Conservation (phyloP, 2,888 invertebrate species). For the Thyatira batis region DNA sequence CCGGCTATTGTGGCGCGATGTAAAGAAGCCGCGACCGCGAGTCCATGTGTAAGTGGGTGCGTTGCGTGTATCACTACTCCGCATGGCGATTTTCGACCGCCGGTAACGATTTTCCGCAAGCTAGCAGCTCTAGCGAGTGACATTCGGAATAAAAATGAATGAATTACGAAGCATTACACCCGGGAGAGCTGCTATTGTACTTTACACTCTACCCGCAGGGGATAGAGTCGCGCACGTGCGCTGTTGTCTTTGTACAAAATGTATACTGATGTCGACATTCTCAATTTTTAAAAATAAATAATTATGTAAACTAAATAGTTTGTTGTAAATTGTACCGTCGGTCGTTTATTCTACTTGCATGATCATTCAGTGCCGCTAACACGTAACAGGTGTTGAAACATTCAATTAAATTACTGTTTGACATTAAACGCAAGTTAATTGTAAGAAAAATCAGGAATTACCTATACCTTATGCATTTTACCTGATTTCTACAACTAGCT, state of each 20-base stretch:
- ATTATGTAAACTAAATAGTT: slow-evolving; percentile 31
- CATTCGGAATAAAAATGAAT: slow-evolving; percentile 65
- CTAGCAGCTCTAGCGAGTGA: slow-evolving; percentile 50
- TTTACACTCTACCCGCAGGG: slow-evolving; percentile 64
- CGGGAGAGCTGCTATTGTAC: slow-evolving; percentile 51
- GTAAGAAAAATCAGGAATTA: slow-evolving; percentile 51
- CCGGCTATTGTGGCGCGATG: slow-evolving; percentile 85
- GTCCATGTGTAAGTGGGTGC: slow-evolving; percentile 79
- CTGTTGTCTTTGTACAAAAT: slow-evolving; percentile 53
- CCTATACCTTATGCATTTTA: too few species aligned
- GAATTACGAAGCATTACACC: slow-evolving; percentile 58
- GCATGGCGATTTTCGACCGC: slow-evolving; percentile 57
- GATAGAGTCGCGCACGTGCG: slow-evolving; percentile 71
- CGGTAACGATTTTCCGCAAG: slow-evolving; percentile 65
- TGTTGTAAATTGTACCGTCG: slow-evolving; percentile 25
- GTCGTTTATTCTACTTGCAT: slow-evolving; percentile 19
- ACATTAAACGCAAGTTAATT: slow-evolving; percentile 45
- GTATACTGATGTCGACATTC: slow-evolving; percentile 46
- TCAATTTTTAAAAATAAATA: slow-evolving; percentile 43
- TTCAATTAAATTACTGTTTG: slow-evolving; percentile 40
- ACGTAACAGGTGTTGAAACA: slow-evolving; percentile 71
- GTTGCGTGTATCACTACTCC: slow-evolving; percentile 61
- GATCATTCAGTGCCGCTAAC: slow-evolving; percentile 32
- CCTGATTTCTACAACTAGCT: slow-evolving; percentile 41
- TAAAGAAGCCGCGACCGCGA: slow-evolving; percentile 75